Base-by-base conservation (phyloP, 1,140 invertebrate genomes). In the Drosophila ercepeae region DNA sequence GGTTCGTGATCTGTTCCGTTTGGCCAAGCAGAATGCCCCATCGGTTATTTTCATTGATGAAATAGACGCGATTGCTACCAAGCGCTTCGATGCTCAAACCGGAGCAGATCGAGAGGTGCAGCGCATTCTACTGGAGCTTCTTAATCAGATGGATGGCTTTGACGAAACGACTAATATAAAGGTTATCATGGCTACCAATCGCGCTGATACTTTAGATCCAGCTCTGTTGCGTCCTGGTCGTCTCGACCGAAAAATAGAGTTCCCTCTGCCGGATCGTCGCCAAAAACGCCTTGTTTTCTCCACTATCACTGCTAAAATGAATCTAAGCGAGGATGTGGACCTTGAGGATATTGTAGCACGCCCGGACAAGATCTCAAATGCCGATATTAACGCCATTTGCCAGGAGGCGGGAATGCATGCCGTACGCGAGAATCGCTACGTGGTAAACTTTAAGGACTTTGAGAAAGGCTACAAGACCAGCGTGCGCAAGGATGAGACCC, bases 121-220 rank as follows among this genome's bases (percentile, higher is more conserved):
- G 91, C 95, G 99, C 92, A 99, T 99, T 92, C 92, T 99, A 4
- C 92, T 99, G 4, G 99, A 99, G 90, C 93, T 99, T 4, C 92
- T 99, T 0, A 99, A 99, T 93, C 99, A 99, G 93, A 99, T 99
- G 99, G 99, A 99, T 93, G 99, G 99, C 25, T 99, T 99, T 92
- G 99, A 99, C 93, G 98, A 99, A 92, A 99, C 98, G 1, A 99
- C 98, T 13, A 99, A 99, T 93, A 98, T 99, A 16, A 99, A 99
- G 94, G 98, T 99, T 5, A 99, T 99, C 48, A 99, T 99, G 99
- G 99, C 99, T 1, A 99, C 99, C 2, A 99, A 99, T 69, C 89
- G 90, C 2, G 98, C 98, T 27, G 99, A 99, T 90, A 99, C 99
- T 6, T 92, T 99, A 44, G 99, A 99, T 93, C 99, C 99, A 45